A percentile compares a stretch with the other conserved stretches of the same genome.
These are phyloP conservation scores for Trichoplusia ni DNA, from an alignment of 1,140 invertebrate species.

Conservation along the genomic window DNA sequence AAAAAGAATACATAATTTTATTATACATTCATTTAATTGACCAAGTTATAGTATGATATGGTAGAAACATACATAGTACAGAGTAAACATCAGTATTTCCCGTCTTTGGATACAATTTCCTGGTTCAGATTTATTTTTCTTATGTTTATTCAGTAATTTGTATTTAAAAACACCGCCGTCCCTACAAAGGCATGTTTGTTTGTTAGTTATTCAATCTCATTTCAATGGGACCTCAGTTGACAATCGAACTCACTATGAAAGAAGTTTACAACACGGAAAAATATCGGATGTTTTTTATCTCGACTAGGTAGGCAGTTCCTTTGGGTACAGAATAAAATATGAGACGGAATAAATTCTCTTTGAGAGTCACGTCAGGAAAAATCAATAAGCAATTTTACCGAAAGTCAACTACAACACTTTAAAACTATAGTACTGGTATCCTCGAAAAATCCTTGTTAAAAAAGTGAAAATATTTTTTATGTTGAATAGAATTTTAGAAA, in stretches of 20 bases:
- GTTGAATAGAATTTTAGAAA: too few species aligned
- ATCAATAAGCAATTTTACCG: slow-evolving; percentile 18
- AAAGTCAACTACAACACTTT: background rate
- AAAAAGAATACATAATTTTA: too few species aligned
- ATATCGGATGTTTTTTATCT: slow-evolving; percentile 17
- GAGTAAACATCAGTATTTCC: too few species aligned
- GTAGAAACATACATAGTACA: too few species aligned
- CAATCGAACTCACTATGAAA: slow-evolving; percentile 2
- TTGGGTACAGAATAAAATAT: slow-evolving; percentile 24
- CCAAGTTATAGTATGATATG: too few species aligned
- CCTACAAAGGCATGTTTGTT: background rate
- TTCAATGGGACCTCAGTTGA: background rate
- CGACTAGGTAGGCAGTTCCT: slow-evolving; percentile 9
- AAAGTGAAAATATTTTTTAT: too few species aligned
- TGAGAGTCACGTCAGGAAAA: background rate
- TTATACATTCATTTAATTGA: too few species aligned
- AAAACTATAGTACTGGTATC: background rate
- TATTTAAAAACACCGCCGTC: too few species aligned
- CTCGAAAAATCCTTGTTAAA: too few species aligned
- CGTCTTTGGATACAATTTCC: too few species aligned
- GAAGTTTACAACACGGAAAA: slow-evolving; percentile 3
- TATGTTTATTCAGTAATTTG: too few species aligned
- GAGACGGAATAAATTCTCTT: slow-evolving; percentile 22
- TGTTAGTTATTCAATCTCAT: background rate
- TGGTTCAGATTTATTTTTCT: too few species aligned